phyloP scores from a whole-genome alignment of 2,797 vertebrate species.

The Acrossocheilus fasciatus region DNA sequence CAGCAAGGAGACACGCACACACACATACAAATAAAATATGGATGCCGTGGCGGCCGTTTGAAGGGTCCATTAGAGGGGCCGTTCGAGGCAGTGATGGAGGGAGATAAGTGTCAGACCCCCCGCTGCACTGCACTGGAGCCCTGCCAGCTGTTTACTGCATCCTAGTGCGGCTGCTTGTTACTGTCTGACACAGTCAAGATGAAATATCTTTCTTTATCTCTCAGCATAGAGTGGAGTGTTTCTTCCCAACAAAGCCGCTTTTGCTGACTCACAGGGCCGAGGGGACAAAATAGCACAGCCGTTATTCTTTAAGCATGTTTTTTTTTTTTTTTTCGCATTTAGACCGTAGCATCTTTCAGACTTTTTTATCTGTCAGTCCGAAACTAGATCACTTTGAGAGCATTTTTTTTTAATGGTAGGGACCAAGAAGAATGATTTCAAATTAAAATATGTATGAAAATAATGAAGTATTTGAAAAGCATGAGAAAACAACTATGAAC shows the following conservation, averaged over 20 bases:
- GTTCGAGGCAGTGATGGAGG: conserved; percentile 64
- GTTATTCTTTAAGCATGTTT: background rate
- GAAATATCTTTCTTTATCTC: conserved; percentile 55
- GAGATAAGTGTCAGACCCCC: conserved; percentile 78
- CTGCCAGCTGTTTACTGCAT: conserved; percentile 77
- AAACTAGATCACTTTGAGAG: background rate
- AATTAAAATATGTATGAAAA: background rate
- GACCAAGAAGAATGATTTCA: background rate
- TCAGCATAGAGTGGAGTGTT: conserved; percentile 5
- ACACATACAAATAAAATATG: conserved; percentile 77
- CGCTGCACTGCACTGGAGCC: conserved; percentile 63
- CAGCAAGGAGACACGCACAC: conserved; percentile 42
- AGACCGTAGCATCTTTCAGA: background rate
- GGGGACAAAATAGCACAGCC: background rate
- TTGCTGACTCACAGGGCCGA: conserved; percentile 48
- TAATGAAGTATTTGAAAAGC: background rate
- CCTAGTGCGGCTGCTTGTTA: conserved; percentile 50
- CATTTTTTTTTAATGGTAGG: no score
- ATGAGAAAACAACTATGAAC: background rate
- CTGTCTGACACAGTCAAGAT: conserved; percentile 67
- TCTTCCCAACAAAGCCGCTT: conserved; percentile 24
- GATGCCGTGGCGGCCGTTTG: conserved; percentile 78
- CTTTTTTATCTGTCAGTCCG: background rate
- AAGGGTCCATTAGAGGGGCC: conserved; percentile 80
- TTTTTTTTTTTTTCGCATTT: background rate